Percentiles rank a stretch among this genome's conserved stretches.
Conservation (phyloP, 1,140 invertebrate species). For the Eumeta japonica region DNA sequence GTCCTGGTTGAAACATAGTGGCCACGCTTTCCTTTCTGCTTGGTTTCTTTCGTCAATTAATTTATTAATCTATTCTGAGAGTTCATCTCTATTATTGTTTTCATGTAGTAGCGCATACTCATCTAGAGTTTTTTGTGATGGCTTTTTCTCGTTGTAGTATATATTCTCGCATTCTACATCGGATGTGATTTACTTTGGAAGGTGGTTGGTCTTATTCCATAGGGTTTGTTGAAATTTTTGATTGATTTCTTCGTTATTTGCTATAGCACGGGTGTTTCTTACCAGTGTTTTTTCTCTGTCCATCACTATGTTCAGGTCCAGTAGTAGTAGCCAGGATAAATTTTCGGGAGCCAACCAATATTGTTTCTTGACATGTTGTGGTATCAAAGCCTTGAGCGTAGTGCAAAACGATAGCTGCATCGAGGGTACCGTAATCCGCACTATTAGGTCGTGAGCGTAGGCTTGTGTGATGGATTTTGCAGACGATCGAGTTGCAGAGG, state of each 20-base stretch:
- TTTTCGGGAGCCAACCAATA: constrained; percentile 5
- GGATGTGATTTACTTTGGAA: constrained; percentile 4
- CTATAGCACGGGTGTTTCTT: constrained; percentile 3
- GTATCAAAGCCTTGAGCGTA: background rate
- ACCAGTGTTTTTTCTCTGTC: background rate
- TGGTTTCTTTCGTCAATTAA: constrained; percentile 3
- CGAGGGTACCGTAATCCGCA: constrained; percentile 2
- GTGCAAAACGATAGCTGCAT: constrained; percentile 3
- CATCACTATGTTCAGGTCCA: too few species aligned
- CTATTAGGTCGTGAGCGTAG: constrained; percentile 6
- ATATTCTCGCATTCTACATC: constrained; percentile 4
- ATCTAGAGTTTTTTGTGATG: constrained; percentile 1
- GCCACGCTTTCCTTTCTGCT: constrained; percentile 3
- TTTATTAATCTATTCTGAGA: constrained; percentile 3
- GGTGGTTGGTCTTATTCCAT: background rate
- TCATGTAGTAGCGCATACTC: constrained; percentile 3
- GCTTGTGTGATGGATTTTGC: constrained; percentile 4
- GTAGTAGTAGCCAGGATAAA: constrained; percentile 2
- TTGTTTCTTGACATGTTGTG: constrained; percentile 1
- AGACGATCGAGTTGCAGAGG: constrained; percentile 2
- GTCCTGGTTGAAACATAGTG: constrained; percentile 1
- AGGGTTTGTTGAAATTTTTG: constrained; percentile 2
- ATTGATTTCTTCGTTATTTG: constrained; percentile 3
- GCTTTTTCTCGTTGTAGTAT: background rate
- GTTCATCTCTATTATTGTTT: constrained; percentile 5